Base-by-base conservation (phyloP, 1,140 invertebrate genomes). In the Micrasema minimum region DNA sequence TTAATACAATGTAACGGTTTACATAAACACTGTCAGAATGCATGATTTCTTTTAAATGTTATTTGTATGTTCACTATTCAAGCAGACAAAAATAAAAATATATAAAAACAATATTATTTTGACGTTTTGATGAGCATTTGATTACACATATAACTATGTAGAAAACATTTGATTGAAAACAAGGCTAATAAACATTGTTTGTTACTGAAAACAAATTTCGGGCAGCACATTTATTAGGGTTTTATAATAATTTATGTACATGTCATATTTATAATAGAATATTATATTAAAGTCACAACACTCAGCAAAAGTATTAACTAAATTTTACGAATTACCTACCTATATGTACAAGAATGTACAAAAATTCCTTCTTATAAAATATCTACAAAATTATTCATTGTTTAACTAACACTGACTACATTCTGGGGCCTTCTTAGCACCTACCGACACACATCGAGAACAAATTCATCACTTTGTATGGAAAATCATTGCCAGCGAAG, bases 221-320 rank as follows among this genome's bases (percentile, higher is more conserved):
- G 46, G 2, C 7, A 48, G 18, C 16, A 18, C 4, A 5, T 43
- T 43, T 14, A 43, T n/a, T 43, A n/a, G 20, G 18, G 14, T 62
- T 37, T 48, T 37, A 69, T 14, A 50, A 12, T 38, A 31, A 23
- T 45, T 57, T 48, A 45, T 69, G 2, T 43, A n/a, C 41, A 12
- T 43, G 41, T 14, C 16, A 43, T 43, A n/a, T 0, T n/a, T n/a
- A 43, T 2, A 16, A 61, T 38, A n/a, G 20, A 20, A 12, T 20
- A 20, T 38, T 64, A 64, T n/a, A 16, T 64, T 64, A 46, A 62
- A 64, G 22, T 64, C 45, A 46, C 45, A 64, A 64, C 45, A 64
- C 41, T 31, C 45, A 45, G 45, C 22, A 26, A 46, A 64, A n/a
- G 18, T 41, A 12, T n/a, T 20, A 38, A 16, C 16, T 64, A 64